These are phyloP conservation scores for Drosophila falleni DNA, from an alignment of 2,888 invertebrate genomes.

Conservation along the genomic window DNA sequence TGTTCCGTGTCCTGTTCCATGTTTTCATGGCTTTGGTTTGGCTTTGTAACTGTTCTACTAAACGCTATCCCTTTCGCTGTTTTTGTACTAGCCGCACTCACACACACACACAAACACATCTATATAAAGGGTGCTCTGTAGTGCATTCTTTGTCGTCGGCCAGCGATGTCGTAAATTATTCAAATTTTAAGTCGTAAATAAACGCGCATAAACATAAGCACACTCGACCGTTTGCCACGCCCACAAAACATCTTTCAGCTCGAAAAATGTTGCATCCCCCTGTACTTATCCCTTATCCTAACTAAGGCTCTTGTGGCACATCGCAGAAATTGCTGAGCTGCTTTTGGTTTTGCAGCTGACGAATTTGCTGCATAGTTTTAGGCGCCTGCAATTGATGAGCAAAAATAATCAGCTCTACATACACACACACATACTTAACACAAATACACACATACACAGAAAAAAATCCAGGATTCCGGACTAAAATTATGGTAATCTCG, in stretches of 20 bases:
- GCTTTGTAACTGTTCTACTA: constrained; percentile 30
- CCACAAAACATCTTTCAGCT: constrained; percentile 47
- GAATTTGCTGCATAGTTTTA: constrained; percentile 43
- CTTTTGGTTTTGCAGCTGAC: constrained; percentile 15
- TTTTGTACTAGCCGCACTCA: constrained; percentile 20
- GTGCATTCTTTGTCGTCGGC: constrained; percentile 27
- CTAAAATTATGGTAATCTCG: no score
- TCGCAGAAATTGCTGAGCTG: constrained; percentile 39
- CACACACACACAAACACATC: constrained; percentile 2
- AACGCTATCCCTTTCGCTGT: constrained; percentile 37
- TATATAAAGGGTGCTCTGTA: constrained; percentile 5
- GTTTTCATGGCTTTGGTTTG: constrained; percentile 44
- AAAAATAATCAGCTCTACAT: constrained; percentile 2
- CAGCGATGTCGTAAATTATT: constrained; percentile 75
- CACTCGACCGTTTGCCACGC: constrained; percentile 47
- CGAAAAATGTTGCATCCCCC: constrained; percentile 25
- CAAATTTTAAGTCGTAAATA: constrained; percentile 80
- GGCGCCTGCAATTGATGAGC: constrained; percentile 28
- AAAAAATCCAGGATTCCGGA: no score
- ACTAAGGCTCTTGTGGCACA: constrained; percentile 31
- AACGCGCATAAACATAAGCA: constrained; percentile 74
- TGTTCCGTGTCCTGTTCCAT: constrained; percentile 61
- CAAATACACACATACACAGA: neutral
- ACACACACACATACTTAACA: neutral
- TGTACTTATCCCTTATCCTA: neutral